Evolutionary conservation across 2,113 vertebrate species (phyloP), one percentile per base, ranked within the genome.

Genomic region (Natator depressus): DNA sequence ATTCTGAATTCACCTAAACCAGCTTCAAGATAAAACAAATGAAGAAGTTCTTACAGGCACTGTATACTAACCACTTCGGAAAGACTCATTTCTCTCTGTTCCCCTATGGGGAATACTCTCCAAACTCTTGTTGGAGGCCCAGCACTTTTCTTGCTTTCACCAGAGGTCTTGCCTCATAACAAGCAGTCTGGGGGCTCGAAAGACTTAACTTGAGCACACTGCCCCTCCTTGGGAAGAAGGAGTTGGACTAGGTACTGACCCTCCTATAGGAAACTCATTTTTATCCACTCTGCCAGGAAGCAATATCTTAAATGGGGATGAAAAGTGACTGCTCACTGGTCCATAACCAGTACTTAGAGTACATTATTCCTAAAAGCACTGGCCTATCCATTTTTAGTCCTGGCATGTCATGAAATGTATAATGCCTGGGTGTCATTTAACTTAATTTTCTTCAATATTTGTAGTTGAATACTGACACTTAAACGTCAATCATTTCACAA

Each of bases 1-100:
- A 99, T 99, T 98, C 98, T 98, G 97, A 99, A 99, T 98, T 99
- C 99, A 0, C 99, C 99, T 46, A 99, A 98, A 85, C 99, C 99
- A 89, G 99, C 99, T 99, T 91, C 94, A 83, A 14, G 51, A 5
- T 80, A 55, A 93, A 82, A 42, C 57, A 46, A 2, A 51, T 9
- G 20, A 65, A 9, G 5, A 53, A 62, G 80, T 81, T 27, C 10
- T 89, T 50, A 19, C 5, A 62, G 27, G 72, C 84, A 80, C 50
- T 91, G 7, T 10, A 54, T 3, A 72, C 46, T 69, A 69, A 42
- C n/a, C 82, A 53, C 24, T 84, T 57, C 22, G 51, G 24, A 57
- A 84, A 50, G 51, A 55, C 51, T 46, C 42, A 8, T 78, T 78
- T 78, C 72, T 76, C 24, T 27, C 24, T 75, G 62, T 65, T 35